Evolutionary conservation across 2,113 vertebrate genomes (phyloP).

Genomic region (Tragelaphus scriptus): DNA sequence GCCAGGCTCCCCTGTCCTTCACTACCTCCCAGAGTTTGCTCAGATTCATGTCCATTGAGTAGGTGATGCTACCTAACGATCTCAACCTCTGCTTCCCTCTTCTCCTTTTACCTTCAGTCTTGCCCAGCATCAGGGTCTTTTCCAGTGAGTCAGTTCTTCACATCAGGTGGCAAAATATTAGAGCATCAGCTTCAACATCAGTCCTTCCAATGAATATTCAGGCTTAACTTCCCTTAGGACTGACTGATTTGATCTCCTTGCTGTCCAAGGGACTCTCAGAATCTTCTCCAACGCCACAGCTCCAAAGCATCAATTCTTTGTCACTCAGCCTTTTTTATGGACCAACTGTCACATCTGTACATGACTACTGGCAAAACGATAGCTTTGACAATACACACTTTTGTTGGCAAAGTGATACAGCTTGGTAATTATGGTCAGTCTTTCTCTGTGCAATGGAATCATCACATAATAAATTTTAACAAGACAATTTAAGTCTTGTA

Average conservation of each 20-base stretch:
- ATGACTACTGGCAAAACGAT: background rate
- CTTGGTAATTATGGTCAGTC: too few species aligned
- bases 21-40: background rate
- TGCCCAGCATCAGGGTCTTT: background rate
- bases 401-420: background rate
- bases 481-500: rapidly evolving
- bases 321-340: background rate
- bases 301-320: background rate
- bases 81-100: background rate
- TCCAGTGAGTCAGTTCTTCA: background rate
- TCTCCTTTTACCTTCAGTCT: background rate
- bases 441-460: too few species aligned
- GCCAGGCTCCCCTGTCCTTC: background rate
- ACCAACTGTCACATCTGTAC: background rate
- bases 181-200: background rate
- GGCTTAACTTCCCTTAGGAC: background rate
- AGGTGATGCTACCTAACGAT: background rate
- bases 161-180: background rate
- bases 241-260: background rate
- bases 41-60: background rate
- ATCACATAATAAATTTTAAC: background rate
- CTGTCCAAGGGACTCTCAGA: background rate
- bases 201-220: background rate
- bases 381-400: background rate
- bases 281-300: background rate